Conservation (phyloP, 2,888 invertebrate species). For the Caenorhabditis sp. region DNA sequence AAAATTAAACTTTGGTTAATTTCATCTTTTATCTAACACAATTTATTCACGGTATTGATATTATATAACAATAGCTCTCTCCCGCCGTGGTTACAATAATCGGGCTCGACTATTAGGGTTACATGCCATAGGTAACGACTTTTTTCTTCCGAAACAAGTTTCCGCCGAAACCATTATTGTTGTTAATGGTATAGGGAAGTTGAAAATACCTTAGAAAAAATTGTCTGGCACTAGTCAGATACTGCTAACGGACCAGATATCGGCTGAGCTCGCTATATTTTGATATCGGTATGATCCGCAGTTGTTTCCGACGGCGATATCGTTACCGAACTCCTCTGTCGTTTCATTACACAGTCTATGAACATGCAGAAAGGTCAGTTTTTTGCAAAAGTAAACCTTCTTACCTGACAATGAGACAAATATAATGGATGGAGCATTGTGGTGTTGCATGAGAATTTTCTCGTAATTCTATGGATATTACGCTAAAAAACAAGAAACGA, state of each 20-base stretch:
- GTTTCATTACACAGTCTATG: conserved; percentile 36
- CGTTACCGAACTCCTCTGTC: conserved; percentile 28
- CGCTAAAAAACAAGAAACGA: too few species aligned
- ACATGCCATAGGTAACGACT: conserved; percentile 6
- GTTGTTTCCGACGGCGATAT: neutral
- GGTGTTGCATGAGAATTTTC: conserved; percentile 55
- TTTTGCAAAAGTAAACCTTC: neutral
- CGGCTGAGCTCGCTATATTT: too few species aligned
- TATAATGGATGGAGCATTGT: conserved; percentile 16
- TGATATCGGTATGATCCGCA: too few species aligned
- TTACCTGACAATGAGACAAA: too few species aligned
- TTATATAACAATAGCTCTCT: too few species aligned
- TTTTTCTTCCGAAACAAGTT: conserved; percentile 2
- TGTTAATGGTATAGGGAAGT: neutral
- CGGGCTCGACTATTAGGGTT: neutral
- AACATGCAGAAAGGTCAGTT: conserved; percentile 33
- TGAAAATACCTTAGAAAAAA: too few species aligned
- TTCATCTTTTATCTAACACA: too few species aligned
- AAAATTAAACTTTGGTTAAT: too few species aligned
- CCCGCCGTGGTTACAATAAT: neutral
- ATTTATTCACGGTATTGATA: too few species aligned
- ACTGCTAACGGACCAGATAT: too few species aligned
- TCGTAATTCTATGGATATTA: too few species aligned
- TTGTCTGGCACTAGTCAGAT: too few species aligned
- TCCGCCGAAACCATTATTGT: conserved; percentile 10